Conservation (phyloP, 1,140 invertebrate genomes). For the Sinonovacula constricta region DNA sequence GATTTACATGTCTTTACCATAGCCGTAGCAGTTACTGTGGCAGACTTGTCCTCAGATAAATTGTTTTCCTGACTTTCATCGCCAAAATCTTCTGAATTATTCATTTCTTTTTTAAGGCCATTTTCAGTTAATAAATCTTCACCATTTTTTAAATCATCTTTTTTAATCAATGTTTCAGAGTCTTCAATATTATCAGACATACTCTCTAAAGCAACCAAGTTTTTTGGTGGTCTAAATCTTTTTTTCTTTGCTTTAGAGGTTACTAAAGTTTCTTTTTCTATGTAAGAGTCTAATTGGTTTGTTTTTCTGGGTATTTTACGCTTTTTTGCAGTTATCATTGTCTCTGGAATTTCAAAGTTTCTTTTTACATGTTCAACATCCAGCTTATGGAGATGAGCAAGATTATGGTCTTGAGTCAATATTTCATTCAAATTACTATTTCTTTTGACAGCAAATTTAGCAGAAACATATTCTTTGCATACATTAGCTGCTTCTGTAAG, state of each 20-base stretch:
- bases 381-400: not conserved
- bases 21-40: not conserved
- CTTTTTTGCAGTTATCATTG: not conserved
- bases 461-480: conserved; percentile 26
- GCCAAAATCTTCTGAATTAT: conserved; percentile 8
- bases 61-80: not conserved
- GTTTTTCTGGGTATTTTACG: not conserved
- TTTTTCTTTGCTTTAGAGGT: not conserved
- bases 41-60: not conserved
- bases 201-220: no score
- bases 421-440: not conserved
- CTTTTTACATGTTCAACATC: not conserved
- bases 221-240: no score
- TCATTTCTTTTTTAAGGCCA: conserved; percentile 1
- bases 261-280: no score
- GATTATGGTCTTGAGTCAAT: not conserved
- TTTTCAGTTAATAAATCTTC: not conserved
- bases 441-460: not conserved
- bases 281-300: no score
- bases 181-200: no score
- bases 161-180: conserved; percentile 17
- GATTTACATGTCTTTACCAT: not conserved
- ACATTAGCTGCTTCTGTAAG: conserved; percentile 19
- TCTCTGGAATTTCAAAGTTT: not conserved
- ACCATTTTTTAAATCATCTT: not conserved